These are phyloP conservation scores for Copidosoma floridanum DNA, from an alignment of 1,140 invertebrate genomes.

Conservation along the genomic window DNA sequence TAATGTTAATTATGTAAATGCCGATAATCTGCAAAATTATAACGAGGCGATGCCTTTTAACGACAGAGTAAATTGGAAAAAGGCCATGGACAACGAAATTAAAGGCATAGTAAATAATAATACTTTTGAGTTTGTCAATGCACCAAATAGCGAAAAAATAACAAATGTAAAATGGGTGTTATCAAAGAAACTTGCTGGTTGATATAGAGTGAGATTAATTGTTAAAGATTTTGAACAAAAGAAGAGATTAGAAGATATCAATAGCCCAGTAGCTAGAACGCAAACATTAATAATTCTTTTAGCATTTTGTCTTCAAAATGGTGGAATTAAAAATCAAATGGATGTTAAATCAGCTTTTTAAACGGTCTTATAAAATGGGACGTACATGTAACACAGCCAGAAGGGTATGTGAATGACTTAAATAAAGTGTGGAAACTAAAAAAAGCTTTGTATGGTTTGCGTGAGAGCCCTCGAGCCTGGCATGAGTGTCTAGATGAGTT, in stretches of 20 bases:
- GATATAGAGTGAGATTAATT: neutral
- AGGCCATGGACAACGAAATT: slow-evolving; percentile 18
- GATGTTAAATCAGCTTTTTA: slow-evolving; percentile 19
- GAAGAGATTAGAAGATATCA: neutral
- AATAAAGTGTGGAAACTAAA: slow-evolving; percentile 32
- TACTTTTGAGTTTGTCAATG: neutral
- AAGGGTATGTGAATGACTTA: slow-evolving; percentile 32
- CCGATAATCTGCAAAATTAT: slow-evolving; percentile 6
- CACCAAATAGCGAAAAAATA: neutral
- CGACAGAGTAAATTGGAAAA: slow-evolving; percentile 11
- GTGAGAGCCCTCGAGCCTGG: slow-evolving; percentile 35
- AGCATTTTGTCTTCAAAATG: neutral
- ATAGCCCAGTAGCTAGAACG: neutral
- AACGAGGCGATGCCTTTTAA: slow-evolving; percentile 9
- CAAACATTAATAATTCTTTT: neutral
- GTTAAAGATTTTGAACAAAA: neutral
- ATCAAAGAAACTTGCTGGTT: neutral
- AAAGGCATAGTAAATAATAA: neutral
- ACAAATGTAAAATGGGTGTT: neutral
- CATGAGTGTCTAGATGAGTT: slow-evolving; percentile 30
- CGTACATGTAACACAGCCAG: slow-evolving; percentile 40
- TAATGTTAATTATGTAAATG: slow-evolving; percentile 7
- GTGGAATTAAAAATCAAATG: neutral
- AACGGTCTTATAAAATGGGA: slow-evolving; percentile 26
- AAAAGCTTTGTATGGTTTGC: slow-evolving; percentile 41